A percentile compares a stretch with the other conserved stretches of the same genome.
These are phyloP conservation scores for Apis laboriosa DNA, from an alignment of 1,140 invertebrate genomes.

Conservation along the genomic window DNA sequence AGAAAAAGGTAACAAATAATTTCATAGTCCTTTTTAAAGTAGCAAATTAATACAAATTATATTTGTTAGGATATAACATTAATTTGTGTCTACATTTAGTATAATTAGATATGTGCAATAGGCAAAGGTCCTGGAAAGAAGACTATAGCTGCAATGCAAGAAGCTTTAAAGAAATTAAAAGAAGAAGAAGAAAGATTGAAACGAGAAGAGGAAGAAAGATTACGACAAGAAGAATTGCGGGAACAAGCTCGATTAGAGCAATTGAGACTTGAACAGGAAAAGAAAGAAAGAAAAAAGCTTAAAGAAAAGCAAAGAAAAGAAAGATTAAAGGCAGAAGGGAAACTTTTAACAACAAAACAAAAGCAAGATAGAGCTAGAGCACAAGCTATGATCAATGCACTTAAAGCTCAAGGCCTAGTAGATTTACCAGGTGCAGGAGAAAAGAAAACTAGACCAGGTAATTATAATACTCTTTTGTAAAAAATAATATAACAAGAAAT, in stretches of 20 bases:
- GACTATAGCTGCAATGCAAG: slow-evolving; percentile 93
- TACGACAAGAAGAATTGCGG: slow-evolving; percentile 87
- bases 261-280: slow-evolving; percentile 90
- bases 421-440: slow-evolving; percentile 86
- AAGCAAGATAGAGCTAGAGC: slow-evolving; percentile 93
- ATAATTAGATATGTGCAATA: slow-evolving; percentile 54
- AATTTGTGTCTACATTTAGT: slow-evolving; percentile 40
- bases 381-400: slow-evolving; percentile 92
- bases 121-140: slow-evolving; percentile 88
- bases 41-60: slow-evolving; percentile 2
- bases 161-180: slow-evolving; percentile 89
- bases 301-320: slow-evolving; percentile 97
- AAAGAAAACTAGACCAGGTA: slow-evolving; percentile 85
- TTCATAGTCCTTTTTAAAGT: background rate
- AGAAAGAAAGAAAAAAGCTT: slow-evolving; percentile 94
- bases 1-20: slow-evolving; percentile 73
- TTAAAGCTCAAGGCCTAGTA: slow-evolving; percentile 91
- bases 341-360: slow-evolving; percentile 95
- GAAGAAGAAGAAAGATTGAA: slow-evolving; percentile 92
- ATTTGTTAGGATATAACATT: slow-evolving; percentile 25
- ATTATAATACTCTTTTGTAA: background rate
- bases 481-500: background rate
- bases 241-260: slow-evolving; percentile 88
- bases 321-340: slow-evolving; percentile 96
- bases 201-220: slow-evolving; percentile 91